Evolutionary conservation across 2,888 invertebrate genomes (phyloP).

Genomic region (Idaea dimidiata): DNA sequence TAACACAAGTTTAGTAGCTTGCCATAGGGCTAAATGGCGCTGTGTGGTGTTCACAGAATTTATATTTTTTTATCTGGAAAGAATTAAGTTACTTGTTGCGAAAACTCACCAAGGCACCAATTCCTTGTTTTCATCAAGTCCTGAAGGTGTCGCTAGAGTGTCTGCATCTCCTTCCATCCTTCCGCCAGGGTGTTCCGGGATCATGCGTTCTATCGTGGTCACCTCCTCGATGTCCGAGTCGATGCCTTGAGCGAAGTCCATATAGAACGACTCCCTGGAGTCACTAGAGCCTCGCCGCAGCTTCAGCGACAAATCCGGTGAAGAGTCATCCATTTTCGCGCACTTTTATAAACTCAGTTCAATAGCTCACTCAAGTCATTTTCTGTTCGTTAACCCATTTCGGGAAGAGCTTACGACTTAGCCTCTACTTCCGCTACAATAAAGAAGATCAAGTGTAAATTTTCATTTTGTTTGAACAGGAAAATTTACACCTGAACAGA

Average conservation of each 20-base stretch:
- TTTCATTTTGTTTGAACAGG: constrained; percentile 17
- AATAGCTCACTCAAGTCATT: constrained; percentile 36
- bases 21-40: too few species aligned
- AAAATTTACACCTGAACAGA: not conserved
- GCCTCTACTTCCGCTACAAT: not conserved
- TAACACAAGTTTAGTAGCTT: too few species aligned
- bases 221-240: constrained; percentile 95
- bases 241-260: constrained; percentile 95
- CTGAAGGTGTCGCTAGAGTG: constrained; percentile 74
- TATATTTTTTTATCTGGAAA: not conserved
- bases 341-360: constrained; percentile 40
- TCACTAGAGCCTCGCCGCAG: constrained; percentile 92
- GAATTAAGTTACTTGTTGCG: not conserved
- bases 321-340: constrained; percentile 85
- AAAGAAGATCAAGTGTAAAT: constrained; percentile 11
- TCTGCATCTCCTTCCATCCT: constrained; percentile 72
- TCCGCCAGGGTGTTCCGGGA: constrained; percentile 74
- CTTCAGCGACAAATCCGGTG: constrained; percentile 92
- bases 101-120: constrained; percentile 68
- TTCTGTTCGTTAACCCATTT: constrained; percentile 24
- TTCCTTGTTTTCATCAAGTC: constrained; percentile 74
- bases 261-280: constrained; percentile 93
- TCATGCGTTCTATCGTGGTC: constrained; percentile 83
- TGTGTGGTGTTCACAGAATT: too few species aligned
- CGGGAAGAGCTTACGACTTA: not conserved